phyloP scores from a whole-genome alignment of 2,113 vertebrate species.

The Micromys minutus region DNA sequence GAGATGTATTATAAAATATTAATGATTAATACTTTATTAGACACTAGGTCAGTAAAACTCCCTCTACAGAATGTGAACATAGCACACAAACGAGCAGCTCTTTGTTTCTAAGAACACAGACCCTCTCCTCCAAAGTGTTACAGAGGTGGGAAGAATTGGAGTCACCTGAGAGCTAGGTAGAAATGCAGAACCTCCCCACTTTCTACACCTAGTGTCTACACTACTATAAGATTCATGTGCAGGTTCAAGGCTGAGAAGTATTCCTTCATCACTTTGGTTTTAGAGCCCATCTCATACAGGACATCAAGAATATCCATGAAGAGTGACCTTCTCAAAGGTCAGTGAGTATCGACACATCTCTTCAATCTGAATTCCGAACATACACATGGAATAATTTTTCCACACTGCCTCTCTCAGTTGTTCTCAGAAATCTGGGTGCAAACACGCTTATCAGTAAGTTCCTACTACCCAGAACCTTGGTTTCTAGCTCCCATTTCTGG shows the following conservation, averaged over 20 bases:
- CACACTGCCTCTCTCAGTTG: not conserved
- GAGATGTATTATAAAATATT: not conserved
- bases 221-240: not conserved
- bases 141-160: not conserved
- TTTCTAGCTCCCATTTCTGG: slow-evolving; percentile 12
- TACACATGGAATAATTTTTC: not conserved
- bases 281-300: slow-evolving; percentile 8
- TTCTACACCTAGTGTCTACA: not conserved
- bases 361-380: not conserved
- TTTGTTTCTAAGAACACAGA: not conserved
- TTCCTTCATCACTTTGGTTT: not conserved
- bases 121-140: not conserved
- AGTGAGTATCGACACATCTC: not conserved
- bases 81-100: not conserved
- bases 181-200: not conserved
- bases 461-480: slow-evolving; percentile 53
- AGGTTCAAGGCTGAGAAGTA: not conserved
- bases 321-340: not conserved
- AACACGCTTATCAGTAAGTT: slow-evolving; percentile 46
- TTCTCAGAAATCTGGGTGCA: not conserved
- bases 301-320: slow-evolving; percentile 2
- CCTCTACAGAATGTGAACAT: not conserved
- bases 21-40: not conserved
- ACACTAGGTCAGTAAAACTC: not conserved
- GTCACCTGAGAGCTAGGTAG: not conserved